Evolutionary conservation across 1,140 invertebrate genomes (phyloP).

Genomic region (Drosophila persimilis): DNA sequence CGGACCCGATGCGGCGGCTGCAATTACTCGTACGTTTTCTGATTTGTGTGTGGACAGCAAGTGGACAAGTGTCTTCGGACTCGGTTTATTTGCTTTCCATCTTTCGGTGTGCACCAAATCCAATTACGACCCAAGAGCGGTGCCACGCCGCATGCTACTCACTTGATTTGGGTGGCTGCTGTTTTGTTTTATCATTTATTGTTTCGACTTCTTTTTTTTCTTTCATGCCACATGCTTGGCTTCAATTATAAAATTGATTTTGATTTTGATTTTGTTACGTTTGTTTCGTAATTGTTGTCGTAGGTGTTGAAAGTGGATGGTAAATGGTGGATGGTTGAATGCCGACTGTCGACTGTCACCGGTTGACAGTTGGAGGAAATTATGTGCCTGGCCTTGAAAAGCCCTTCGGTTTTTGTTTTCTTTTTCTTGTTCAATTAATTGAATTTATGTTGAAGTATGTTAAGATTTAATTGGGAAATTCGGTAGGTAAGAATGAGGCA

Average conservation of each 20-base stretch:
- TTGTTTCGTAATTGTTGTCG: slow-evolving; percentile 71
- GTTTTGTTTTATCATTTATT: slow-evolving; percentile 49
- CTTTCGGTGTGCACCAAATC: slow-evolving; percentile 34
- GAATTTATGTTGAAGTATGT: slow-evolving; percentile 8
- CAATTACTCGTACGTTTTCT: slow-evolving; percentile 65
- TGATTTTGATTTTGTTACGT: slow-evolving; percentile 58
- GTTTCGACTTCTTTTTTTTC: slow-evolving; percentile 25
- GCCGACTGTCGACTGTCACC: neutral
- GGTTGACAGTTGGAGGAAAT: slow-evolving; percentile 58
- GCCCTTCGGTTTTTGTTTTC: slow-evolving; percentile 33
- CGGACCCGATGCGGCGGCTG: slow-evolving; percentile 47
- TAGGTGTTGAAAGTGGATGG: slow-evolving; percentile 66
- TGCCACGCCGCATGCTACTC: slow-evolving; percentile 28
- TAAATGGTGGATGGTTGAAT: slow-evolving; percentile 38
- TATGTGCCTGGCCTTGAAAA: slow-evolving; percentile 50
- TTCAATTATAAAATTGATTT: slow-evolving; percentile 63
- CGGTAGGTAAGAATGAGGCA: slow-evolving; percentile 11
- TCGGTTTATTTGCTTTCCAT: slow-evolving; percentile 49
- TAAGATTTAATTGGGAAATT: neutral
- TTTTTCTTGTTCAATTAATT: slow-evolving; percentile 15
- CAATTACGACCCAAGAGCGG: slow-evolving; percentile 32
- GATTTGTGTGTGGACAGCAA: slow-evolving; percentile 61
- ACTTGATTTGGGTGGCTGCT: slow-evolving; percentile 64
- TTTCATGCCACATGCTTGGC: slow-evolving; percentile 28
- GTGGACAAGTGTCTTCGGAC: slow-evolving; percentile 60